These are phyloP conservation scores for Notiomystis cincta DNA, from an alignment of 2,113 vertebrate species.

Conservation along the genomic window DNA sequence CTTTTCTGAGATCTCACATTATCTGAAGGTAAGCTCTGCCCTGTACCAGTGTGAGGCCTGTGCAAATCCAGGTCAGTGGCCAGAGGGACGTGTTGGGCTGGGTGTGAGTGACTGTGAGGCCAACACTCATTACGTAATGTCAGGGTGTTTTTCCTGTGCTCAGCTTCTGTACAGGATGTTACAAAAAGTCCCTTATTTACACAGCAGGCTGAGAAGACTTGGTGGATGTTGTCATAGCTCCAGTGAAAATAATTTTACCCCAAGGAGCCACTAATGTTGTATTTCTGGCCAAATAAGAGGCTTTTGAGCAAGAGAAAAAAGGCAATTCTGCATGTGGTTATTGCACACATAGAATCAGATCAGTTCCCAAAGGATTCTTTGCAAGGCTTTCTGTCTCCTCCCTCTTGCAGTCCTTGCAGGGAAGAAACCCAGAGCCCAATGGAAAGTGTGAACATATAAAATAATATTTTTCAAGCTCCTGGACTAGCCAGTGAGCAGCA, in stretches of 20 bases:
- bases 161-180: not conserved
- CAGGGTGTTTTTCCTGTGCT: not conserved
- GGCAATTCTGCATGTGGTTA: not conserved
- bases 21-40: not conserved
- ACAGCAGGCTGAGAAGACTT: not conserved
- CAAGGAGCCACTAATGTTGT: not conserved
- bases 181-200: not conserved
- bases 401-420: not conserved
- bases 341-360: not conserved
- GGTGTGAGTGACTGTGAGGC: not conserved
- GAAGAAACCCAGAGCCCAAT: not conserved
- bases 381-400: not conserved
- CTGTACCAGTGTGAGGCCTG: not conserved
- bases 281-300: not conserved
- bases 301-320: not conserved
- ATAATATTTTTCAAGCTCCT: not conserved
- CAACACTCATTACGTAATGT: not conserved
- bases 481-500: not conserved
- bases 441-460: not conserved
- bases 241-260: not conserved
- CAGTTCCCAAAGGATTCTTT: not conserved
- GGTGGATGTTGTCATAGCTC: not conserved
- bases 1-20: not conserved
- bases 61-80: not conserved
- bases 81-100: rapidly evolving